These are phyloP conservation scores for Seira ritae DNA, from an alignment of 2,888 invertebrate genomes.

Conservation along the genomic window DNA sequence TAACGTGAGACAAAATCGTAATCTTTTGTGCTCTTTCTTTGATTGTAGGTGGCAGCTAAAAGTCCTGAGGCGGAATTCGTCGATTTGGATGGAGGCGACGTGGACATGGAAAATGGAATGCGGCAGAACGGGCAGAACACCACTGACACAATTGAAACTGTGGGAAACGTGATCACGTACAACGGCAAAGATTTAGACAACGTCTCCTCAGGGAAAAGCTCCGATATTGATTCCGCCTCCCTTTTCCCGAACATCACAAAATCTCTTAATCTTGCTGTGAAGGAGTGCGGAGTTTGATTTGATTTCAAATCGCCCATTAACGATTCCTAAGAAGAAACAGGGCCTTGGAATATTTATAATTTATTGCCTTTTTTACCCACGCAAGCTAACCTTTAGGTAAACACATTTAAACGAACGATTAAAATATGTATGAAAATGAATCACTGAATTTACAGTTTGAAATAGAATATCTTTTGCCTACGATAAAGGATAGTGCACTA, in stretches of 20 bases:
- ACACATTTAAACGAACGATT: too few species aligned
- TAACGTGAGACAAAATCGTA: too few species aligned
- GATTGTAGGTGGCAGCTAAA: conserved; percentile 35
- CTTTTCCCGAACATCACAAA: conserved; percentile 43
- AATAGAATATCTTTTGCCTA: too few species aligned
- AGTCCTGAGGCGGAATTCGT: conserved; percentile 42
- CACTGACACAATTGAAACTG: neutral
- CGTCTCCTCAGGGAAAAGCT: conserved; percentile 29
- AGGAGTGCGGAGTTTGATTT: conserved; percentile 52
- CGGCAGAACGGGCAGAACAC: neutral
- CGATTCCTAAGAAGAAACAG: too few species aligned
- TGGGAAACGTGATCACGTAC: conserved; percentile 22
- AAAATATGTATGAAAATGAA: too few species aligned
- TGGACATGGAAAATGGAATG: neutral
- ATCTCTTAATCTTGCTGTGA: conserved; percentile 33
- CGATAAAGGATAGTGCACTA: too few species aligned
- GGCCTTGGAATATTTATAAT: too few species aligned
- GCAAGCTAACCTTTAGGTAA: too few species aligned
- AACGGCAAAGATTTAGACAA: conserved; percentile 4
- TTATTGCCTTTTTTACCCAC: too few species aligned
- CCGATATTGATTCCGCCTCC: conserved; percentile 37
- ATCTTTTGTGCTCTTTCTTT: too few species aligned
- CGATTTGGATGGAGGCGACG: conserved; percentile 14
- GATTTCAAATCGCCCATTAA: too few species aligned
- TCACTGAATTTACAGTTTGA: too few species aligned